Evolutionary conservation across 2,888 invertebrate species (phyloP).

Genomic region (Mythimna lalbum): DNA sequence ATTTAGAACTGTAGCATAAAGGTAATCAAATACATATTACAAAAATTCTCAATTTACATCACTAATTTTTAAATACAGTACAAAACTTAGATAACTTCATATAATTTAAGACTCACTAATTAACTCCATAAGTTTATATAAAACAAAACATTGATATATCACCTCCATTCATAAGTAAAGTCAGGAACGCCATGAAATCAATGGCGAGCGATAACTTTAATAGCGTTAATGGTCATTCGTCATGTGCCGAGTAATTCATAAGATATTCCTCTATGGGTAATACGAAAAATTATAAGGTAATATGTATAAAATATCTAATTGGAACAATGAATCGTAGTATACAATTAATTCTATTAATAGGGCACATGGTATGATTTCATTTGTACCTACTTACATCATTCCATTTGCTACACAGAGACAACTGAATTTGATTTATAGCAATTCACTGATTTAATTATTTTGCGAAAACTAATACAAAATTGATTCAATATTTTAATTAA

Average conservation of each 20-base stretch:
- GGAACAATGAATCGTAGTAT: slow-evolving; percentile 36
- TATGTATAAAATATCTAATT: slow-evolving; percentile 44
- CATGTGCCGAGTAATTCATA: slow-evolving; percentile 56
- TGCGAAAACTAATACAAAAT: too few species aligned
- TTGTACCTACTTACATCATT: slow-evolving; percentile 2
- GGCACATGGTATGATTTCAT: slow-evolving; percentile 16
- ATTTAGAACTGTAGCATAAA: too few species aligned
- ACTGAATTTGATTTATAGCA: too few species aligned
- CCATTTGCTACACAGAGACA: neutral
- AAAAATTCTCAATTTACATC: too few species aligned
- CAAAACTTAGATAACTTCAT: too few species aligned
- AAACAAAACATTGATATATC: slow-evolving; percentile 31
- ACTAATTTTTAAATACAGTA: too few species aligned
- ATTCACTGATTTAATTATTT: too few species aligned
- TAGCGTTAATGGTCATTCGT: slow-evolving; percentile 50
- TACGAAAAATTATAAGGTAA: slow-evolving; percentile 34
- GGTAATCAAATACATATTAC: too few species aligned
- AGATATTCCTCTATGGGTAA: slow-evolving; percentile 56
- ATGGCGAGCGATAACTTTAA: slow-evolving; percentile 57
- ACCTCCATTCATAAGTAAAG: slow-evolving; percentile 53
- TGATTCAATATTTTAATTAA: too few species aligned
- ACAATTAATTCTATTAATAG: slow-evolving; percentile 31
- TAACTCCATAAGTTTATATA: slow-evolving; percentile 11
- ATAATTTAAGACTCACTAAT: slow-evolving; percentile 9
- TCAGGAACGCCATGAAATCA: slow-evolving; percentile 55